Conservation (phyloP, 2,113 vertebrate species). For the Galbula dea region DNA sequence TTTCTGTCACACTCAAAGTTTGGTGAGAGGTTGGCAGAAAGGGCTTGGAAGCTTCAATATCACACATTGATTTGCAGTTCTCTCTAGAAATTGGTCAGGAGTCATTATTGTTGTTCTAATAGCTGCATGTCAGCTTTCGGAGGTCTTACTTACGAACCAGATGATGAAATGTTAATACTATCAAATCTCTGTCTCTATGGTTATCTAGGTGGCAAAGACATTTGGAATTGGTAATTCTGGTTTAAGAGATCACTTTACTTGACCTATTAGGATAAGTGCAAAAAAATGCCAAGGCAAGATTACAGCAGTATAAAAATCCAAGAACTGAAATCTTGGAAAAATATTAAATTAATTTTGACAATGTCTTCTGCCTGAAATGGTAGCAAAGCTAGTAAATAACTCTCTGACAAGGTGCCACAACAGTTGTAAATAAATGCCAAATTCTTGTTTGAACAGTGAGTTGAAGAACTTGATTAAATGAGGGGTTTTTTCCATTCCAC, state of each 20-base stretch:
- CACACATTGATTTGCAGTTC: not conserved
- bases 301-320: not conserved
- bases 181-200: not conserved
- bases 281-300: not conserved
- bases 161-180: not conserved
- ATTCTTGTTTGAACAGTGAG: not conserved
- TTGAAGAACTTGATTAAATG: not conserved
- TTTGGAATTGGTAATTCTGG: not conserved
- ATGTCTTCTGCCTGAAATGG: not conserved
- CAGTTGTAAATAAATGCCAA: not conserved
- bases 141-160: not conserved
- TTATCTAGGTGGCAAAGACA: not conserved
- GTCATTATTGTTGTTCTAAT: not conserved
- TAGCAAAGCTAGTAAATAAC: not conserved
- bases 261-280: not conserved
- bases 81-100: not conserved
- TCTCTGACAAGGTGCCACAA: accelerated
- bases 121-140: not conserved
- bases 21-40: not conserved
- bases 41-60: not conserved
- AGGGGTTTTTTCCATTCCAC: not conserved
- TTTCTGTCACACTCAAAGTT: not conserved
- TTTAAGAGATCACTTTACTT: not conserved
- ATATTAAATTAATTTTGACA: not conserved
- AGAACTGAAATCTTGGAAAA: not conserved